Conservation (phyloP, 1,140 invertebrate species). For the Melanaphis sacchari region DNA sequence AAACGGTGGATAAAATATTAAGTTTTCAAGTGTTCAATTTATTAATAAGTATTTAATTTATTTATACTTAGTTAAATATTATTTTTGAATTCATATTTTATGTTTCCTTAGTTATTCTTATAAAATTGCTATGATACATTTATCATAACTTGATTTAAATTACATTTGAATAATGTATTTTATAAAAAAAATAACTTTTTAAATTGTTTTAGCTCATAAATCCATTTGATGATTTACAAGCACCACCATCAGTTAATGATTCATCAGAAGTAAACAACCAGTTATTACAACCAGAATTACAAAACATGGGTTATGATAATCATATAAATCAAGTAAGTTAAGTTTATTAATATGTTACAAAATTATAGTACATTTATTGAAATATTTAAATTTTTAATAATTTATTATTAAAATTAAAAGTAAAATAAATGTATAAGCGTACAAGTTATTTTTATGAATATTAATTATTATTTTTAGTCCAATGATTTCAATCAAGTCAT, state of each 20-base stretch:
- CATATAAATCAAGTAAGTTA: slow-evolving; percentile 46
- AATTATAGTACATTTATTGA: not conserved
- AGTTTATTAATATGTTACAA: not conserved
- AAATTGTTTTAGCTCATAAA: slow-evolving; percentile 34
- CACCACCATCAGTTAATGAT: slow-evolving; percentile 26
- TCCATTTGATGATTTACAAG: slow-evolving; percentile 51
- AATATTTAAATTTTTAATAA: not conserved
- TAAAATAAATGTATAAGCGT: not conserved
- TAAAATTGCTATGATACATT: not conserved
- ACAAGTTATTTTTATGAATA: not conserved
- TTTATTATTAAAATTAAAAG: not conserved
- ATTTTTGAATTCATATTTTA: too few species aligned
- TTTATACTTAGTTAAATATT: too few species aligned
- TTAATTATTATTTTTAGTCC: slow-evolving; percentile 34
- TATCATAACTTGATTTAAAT: not conserved
- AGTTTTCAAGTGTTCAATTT: too few species aligned
- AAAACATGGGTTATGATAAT: slow-evolving; percentile 54
- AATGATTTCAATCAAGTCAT: slow-evolving; percentile 60
- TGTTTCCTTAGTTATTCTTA: too few species aligned
- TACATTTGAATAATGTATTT: not conserved
- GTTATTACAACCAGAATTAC: slow-evolving; percentile 37
- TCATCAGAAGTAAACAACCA: not conserved
- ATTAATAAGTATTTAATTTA: too few species aligned
- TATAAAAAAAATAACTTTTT: not conserved
- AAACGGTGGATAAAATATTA: too few species aligned